Percentiles rank a stretch among this genome's conserved stretches.
phyloP scores from a whole-genome alignment of 2,888 invertebrate genomes.

The Bellardia bayeri region DNA sequence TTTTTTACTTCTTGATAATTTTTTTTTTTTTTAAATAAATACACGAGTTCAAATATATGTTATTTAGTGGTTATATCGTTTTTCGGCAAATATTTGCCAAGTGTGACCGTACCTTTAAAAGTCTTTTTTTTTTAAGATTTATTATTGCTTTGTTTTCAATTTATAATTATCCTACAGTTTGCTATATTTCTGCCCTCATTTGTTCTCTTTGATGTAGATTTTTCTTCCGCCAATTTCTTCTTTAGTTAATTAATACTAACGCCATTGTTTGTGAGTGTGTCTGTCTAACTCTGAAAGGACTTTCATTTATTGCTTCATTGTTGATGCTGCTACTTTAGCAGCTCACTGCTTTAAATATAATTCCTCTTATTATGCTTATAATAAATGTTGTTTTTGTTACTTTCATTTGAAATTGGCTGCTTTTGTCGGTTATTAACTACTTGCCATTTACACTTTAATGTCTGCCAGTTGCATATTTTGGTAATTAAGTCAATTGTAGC shows the following conservation, averaged over 20 bases:
- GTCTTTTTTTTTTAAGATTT: too few relatives aligned
- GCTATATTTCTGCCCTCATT: neutral
- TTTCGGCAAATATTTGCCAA: too few relatives aligned
- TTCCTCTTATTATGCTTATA: slow-evolving; percentile 18
- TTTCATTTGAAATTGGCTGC: neutral
- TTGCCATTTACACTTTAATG: slow-evolving; percentile 63
- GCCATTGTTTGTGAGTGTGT: neutral
- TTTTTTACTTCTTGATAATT: too few relatives aligned
- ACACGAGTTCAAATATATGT: too few relatives aligned
- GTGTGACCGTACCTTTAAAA: too few relatives aligned
- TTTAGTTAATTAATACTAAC: slow-evolving; percentile 52
- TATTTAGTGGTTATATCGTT: too few relatives aligned
- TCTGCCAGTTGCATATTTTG: slow-evolving; percentile 66
- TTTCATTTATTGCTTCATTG: neutral
- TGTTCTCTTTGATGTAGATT: neutral
- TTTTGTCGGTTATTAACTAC: slow-evolving; percentile 64
- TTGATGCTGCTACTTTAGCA: slow-evolving; percentile 15
- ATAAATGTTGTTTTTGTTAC: slow-evolving; percentile 10
- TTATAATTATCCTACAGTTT: neutral
- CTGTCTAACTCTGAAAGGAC: neutral
- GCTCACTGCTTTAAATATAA: slow-evolving; percentile 32
- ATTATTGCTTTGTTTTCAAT: neutral
- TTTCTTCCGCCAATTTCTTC: neutral
- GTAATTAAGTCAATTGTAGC: slow-evolving; percentile 69
- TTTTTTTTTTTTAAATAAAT: too few relatives aligned